Conservation (phyloP, 2,888 invertebrate genomes). For the Formica aserva region DNA sequence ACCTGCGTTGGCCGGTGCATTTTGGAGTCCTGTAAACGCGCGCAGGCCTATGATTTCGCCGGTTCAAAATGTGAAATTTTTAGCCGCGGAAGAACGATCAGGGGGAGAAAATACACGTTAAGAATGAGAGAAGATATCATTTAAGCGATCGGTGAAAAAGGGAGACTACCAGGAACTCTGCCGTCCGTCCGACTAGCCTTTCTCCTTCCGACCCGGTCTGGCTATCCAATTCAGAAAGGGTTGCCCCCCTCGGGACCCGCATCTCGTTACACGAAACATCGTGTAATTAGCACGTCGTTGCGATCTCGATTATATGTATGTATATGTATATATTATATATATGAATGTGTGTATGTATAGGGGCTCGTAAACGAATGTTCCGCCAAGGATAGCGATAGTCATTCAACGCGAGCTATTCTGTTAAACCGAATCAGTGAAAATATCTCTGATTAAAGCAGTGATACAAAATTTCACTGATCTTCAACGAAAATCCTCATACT, state of each 20-base stretch:
- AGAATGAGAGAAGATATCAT: slow-evolving; percentile 57
- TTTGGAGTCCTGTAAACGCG: slow-evolving; percentile 48
- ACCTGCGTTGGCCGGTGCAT: slow-evolving; percentile 65
- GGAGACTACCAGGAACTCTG: slow-evolving; percentile 68
- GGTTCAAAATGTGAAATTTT: slow-evolving; percentile 67
- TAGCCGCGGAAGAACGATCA: slow-evolving; percentile 38
- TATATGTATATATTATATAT: slow-evolving; percentile 31
- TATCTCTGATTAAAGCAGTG: neutral
- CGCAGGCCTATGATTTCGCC: slow-evolving; percentile 69
- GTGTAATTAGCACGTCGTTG: slow-evolving; percentile 85
- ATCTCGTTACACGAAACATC: slow-evolving; percentile 84
- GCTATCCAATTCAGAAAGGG: slow-evolving; percentile 75
- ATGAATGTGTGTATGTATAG: slow-evolving; percentile 36
- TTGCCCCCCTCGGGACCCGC: slow-evolving; percentile 79
- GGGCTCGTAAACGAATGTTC: slow-evolving; percentile 59
- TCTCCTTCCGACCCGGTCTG: slow-evolving; percentile 68
- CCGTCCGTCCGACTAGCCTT: slow-evolving; percentile 64
- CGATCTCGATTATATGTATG: slow-evolving; percentile 70
- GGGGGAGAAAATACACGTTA: slow-evolving; percentile 62
- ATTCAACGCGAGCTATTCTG: slow-evolving; percentile 35
- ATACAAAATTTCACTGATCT: neutral
- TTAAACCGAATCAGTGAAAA: neutral
- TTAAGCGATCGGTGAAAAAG: slow-evolving; percentile 58
- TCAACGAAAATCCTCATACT: no score
- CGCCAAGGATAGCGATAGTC: slow-evolving; percentile 43